A percentile compares a stretch with the other conserved stretches of the same genome.
Conservation (phyloP, 2,888 invertebrate species). For the Drosophila colorata region DNA sequence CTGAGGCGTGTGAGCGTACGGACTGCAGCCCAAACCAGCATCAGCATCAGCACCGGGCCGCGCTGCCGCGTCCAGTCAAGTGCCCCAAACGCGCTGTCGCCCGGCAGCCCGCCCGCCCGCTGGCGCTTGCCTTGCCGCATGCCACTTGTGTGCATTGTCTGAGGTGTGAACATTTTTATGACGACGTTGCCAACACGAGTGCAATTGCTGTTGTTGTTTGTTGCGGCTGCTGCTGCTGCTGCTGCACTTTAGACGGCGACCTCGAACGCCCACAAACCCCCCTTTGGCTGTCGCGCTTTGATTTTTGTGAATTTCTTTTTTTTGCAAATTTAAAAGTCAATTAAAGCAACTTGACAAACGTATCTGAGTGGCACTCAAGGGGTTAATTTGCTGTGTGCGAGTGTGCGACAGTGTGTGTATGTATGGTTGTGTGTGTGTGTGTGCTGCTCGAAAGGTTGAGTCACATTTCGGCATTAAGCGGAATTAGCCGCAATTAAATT, state of each 20-base stretch:
- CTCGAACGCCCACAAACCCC: conserved; percentile 10
- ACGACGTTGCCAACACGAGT: conserved; percentile 64
- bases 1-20: conserved; percentile 31
- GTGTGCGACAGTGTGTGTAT: conserved; percentile 3
- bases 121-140: conserved; percentile 48
- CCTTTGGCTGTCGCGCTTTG: conserved; percentile 62
- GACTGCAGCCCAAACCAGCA: not conserved
- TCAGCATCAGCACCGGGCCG: not conserved
- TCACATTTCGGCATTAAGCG: conserved; percentile 41
- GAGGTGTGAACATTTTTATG: conserved; percentile 73
- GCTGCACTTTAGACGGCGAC: conserved; percentile 59
- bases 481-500: conserved; percentile 70
- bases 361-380: conserved; percentile 76
- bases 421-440: conserved; percentile 26
- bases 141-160: conserved; percentile 70
- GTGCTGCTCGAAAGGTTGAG: conserved; percentile 36
- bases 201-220: conserved; percentile 51
- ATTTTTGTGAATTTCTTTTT: conserved; percentile 54
- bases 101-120: conserved; percentile 32
- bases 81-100: conserved; percentile 37
- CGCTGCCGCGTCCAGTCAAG: conserved; percentile 47
- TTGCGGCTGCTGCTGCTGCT: conserved; percentile 32
- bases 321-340: conserved; percentile 78
- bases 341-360: conserved; percentile 79
- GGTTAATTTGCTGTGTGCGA: conserved; percentile 72